These are phyloP conservation scores for Miltochrista miniata DNA, from an alignment of 2,888 invertebrate genomes.

Conservation along the genomic window DNA sequence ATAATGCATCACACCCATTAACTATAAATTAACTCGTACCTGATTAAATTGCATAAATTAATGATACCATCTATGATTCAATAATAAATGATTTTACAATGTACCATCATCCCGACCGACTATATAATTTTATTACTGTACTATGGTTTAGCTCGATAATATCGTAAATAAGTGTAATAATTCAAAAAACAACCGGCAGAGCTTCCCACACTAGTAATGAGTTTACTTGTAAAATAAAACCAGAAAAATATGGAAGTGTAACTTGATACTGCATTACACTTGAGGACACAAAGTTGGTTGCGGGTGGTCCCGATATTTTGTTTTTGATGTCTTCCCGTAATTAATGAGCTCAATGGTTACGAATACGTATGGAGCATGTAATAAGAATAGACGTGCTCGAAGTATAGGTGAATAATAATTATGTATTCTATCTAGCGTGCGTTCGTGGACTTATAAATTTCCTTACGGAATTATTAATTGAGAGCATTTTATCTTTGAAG, in stretches of 20 bases:
- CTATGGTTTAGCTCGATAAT: constrained; percentile 9
- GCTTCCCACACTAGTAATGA: constrained; percentile 27
- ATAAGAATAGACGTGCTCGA: constrained; percentile 39
- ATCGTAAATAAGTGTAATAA: constrained; percentile 12
- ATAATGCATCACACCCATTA: neutral
- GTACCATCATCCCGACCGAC: constrained; percentile 9
- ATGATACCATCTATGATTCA: constrained; percentile 2
- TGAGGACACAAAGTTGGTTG: constrained; percentile 50
- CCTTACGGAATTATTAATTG: too few species aligned
- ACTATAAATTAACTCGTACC: constrained; percentile 5
- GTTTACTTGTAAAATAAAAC: constrained; percentile 16
- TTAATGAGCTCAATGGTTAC: constrained; percentile 56
- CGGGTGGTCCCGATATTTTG: constrained; percentile 66
- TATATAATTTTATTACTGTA: constrained; percentile 11
- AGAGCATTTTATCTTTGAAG: too few species aligned
- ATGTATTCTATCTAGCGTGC: too few species aligned
- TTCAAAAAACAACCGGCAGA: constrained; percentile 5
- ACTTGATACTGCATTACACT: constrained; percentile 52
- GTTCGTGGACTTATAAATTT: too few species aligned
- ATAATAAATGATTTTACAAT: constrained; percentile 12
- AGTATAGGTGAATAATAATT: constrained; percentile 1
- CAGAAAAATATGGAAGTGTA: constrained; percentile 47
- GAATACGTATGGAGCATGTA: constrained; percentile 38
- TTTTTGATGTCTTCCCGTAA: constrained; percentile 55
- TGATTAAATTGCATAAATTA: constrained; percentile 23